phyloP scores from a whole-genome alignment of 2,888 invertebrate genomes.

The Drosophila lacicola region DNA sequence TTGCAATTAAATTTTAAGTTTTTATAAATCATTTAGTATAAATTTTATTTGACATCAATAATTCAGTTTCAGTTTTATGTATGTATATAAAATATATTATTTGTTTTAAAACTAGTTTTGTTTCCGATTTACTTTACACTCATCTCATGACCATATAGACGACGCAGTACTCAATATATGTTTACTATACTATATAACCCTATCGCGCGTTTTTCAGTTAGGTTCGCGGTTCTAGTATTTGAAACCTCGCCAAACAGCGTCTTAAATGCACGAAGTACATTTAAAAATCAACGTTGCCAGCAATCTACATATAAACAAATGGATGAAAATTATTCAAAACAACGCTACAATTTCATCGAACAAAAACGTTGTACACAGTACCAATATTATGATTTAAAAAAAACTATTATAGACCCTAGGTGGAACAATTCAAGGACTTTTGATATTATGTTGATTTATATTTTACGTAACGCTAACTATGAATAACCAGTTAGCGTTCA shows the following conservation, averaged over 20 bases:
- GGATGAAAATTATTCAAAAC: slow-evolving; percentile 25
- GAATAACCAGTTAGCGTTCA: slow-evolving; percentile 35
- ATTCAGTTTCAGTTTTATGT: slow-evolving; percentile 71
- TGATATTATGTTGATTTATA: slow-evolving; percentile 30
- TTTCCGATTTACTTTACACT: slow-evolving; percentile 71
- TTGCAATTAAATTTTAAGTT: slow-evolving; percentile 2
- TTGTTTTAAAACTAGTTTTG: slow-evolving; percentile 73
- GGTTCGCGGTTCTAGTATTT: slow-evolving; percentile 46
- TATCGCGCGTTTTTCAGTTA: slow-evolving; percentile 53
- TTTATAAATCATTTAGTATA: slow-evolving; percentile 67
- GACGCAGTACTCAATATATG: slow-evolving; percentile 46
- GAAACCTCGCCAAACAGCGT: slow-evolving; percentile 54
- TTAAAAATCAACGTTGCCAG: slow-evolving; percentile 41
- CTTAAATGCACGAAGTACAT: slow-evolving; percentile 55
- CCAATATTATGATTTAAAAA: slow-evolving; percentile 35
- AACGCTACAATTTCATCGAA: slow-evolving; percentile 46
- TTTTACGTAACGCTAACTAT: slow-evolving; percentile 33
- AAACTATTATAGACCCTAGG: slow-evolving; percentile 39
- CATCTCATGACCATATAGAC: slow-evolving; percentile 47
- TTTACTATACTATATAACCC: slow-evolving; percentile 49
- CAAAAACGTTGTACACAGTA: slow-evolving; percentile 62
- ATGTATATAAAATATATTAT: slow-evolving; percentile 75
- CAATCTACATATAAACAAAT: slow-evolving; percentile 43
- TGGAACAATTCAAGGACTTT: slow-evolving; percentile 56
- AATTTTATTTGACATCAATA: slow-evolving; percentile 80